These are phyloP conservation scores for Lates japonicus DNA, from an alignment of 2,797 vertebrate genomes.

Conservation along the genomic window DNA sequence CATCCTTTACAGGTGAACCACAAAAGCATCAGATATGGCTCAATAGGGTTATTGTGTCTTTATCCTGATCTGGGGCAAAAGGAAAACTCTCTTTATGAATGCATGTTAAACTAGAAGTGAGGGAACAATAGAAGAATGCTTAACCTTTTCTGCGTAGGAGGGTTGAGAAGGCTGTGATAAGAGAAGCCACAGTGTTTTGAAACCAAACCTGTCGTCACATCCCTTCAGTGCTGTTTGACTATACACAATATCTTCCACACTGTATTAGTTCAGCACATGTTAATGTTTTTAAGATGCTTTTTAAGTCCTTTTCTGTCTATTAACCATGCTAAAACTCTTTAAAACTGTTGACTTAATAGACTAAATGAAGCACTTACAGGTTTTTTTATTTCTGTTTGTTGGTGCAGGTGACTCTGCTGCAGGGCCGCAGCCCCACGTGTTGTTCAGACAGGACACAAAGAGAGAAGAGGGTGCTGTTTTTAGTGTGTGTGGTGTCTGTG, in stretches of 20 bases:
- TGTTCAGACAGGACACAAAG: slow-evolving; percentile 85
- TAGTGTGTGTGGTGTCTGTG: slow-evolving; percentile 80
- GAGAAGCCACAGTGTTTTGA: slow-evolving; percentile 48
- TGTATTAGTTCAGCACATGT: neutral
- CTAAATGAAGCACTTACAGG: neutral
- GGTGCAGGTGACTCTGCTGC: slow-evolving; percentile 89
- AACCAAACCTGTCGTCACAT: slow-evolving; percentile 56
- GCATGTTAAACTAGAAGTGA: slow-evolving; percentile 19
- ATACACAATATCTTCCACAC: slow-evolving; percentile 18
- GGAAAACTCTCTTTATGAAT: slow-evolving; percentile 30
- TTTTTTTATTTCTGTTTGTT: slow-evolving; percentile 23
- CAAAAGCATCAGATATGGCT: slow-evolving; percentile 25
- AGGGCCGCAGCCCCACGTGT: slow-evolving; percentile 77
- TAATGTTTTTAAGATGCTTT: neutral
- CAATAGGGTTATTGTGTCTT: slow-evolving; percentile 12
- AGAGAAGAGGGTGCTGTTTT: slow-evolving; percentile 88
- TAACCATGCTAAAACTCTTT: neutral
- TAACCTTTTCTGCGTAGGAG: slow-evolving; percentile 48
- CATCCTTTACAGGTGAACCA: slow-evolving; percentile 19
- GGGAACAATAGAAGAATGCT: slow-evolving; percentile 59
- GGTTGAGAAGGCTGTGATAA: slow-evolving; percentile 11
- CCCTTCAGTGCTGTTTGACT: slow-evolving; percentile 2
- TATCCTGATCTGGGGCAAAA: slow-evolving; percentile 21
- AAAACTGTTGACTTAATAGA: neutral
- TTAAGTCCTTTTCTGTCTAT: neutral